Conservation (phyloP, 2,888 invertebrate species). For the Folsomia candida region DNA sequence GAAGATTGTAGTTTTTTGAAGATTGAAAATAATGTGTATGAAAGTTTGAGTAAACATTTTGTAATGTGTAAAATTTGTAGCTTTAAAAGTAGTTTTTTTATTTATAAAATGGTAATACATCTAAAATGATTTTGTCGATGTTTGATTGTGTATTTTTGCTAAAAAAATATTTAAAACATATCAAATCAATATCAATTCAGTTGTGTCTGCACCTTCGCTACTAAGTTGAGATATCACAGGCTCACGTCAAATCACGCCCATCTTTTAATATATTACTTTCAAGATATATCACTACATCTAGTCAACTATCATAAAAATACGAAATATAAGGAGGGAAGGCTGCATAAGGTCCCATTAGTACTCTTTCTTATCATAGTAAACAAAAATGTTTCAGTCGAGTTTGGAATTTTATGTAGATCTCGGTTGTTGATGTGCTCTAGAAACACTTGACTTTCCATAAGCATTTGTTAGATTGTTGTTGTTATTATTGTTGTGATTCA, state of each 20-base stretch:
- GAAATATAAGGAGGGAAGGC: too few species aligned
- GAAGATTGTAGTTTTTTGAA: constrained; percentile 66
- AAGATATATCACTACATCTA: too few species aligned
- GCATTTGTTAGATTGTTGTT: constrained; percentile 41
- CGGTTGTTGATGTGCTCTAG: constrained; percentile 28
- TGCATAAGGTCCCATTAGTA: too few species aligned
- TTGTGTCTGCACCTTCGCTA: too few species aligned
- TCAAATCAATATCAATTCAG: too few species aligned
- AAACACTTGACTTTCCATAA: constrained; percentile 42
- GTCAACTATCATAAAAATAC: too few species aligned
- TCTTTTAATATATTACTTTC: too few species aligned
- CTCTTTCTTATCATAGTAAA: neutral
- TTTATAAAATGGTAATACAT: constrained; percentile 1
- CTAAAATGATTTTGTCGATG: neutral
- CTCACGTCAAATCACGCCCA: too few species aligned
- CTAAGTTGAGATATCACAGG: too few species aligned
- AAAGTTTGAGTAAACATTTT: too few species aligned
- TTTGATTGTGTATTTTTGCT: too few species aligned
- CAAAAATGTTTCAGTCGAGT: neutral
- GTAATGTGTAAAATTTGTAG: neutral
- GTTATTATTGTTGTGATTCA: constrained; percentile 41
- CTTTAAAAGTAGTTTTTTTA: neutral
- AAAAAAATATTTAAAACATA: neutral
- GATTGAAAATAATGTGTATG: constrained; percentile 1
- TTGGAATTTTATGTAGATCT: neutral